phyloP scores from a whole-genome alignment of 2,888 invertebrate genomes.

The Emesis russula region DNA sequence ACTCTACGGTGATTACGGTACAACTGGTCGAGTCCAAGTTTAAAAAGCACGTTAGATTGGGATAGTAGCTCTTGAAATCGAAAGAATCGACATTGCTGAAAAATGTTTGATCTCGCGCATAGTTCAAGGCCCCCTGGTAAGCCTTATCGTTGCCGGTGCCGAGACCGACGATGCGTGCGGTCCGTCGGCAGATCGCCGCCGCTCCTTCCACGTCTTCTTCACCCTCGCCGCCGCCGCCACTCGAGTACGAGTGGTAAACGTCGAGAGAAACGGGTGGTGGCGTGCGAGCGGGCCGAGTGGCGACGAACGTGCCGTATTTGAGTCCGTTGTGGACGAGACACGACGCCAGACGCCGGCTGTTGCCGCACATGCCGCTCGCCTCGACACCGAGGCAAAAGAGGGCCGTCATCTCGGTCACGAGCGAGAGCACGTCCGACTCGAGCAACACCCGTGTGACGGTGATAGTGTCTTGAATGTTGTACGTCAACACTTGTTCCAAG shows the following conservation, averaged over 20 bases:
- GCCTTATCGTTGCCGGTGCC: slow-evolving; percentile 29
- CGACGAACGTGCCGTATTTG: slow-evolving; percentile 14
- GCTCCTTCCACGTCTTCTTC: not conserved
- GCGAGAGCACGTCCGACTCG: slow-evolving; percentile 31
- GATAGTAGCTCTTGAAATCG: too few relatives aligned
- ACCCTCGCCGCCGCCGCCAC: not conserved
- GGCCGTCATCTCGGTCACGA: slow-evolving; percentile 14
- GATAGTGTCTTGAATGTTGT: slow-evolving; percentile 36
- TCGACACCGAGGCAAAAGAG: slow-evolving; percentile 23
- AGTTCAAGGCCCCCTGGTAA: slow-evolving; percentile 29
- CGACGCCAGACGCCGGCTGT: slow-evolving; percentile 21
- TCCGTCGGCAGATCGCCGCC: not conserved
- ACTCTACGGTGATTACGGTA: slow-evolving; percentile 19
- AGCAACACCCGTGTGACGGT: slow-evolving; percentile 29
- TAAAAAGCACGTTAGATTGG: too few relatives aligned
- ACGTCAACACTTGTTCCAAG: slow-evolving; percentile 3
- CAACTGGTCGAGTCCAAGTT: slow-evolving; percentile 17
- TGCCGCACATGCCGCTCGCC: slow-evolving; percentile 32
- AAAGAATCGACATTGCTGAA: not conserved
- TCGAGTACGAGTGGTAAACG: too few relatives aligned
- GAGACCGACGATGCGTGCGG: slow-evolving; percentile 29
- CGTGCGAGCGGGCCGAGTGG: slow-evolving; percentile 11
- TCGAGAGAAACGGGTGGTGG: not conserved
- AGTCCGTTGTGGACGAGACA: slow-evolving; percentile 30
- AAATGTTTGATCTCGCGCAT: slow-evolving; percentile 23